phyloP scores from a whole-genome alignment of 2,888 invertebrate genomes.

The Bugulina stolonifera region DNA sequence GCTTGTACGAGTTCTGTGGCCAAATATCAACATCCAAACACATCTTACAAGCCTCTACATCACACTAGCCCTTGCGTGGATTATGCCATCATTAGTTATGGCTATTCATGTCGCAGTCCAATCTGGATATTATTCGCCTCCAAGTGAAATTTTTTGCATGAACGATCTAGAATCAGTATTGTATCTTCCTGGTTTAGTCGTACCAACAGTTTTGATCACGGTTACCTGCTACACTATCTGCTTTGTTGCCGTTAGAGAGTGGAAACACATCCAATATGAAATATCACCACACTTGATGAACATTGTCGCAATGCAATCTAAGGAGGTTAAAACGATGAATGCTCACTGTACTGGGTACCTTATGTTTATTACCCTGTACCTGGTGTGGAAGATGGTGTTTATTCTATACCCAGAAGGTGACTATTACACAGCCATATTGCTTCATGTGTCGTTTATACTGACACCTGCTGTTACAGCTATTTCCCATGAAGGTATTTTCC shows the following conservation, averaged over 20 bases:
- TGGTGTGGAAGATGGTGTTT: neutral
- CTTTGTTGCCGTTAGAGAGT: neutral
- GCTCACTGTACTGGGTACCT: neutral
- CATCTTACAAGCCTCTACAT: constrained; percentile 1
- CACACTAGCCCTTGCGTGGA: neutral
- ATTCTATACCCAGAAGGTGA: constrained; percentile 4
- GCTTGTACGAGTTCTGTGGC: constrained; percentile 1
- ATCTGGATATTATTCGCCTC: neutral
- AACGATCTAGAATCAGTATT: neutral
- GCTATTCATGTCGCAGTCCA: neutral
- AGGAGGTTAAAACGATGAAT: neutral
- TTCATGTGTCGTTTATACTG: neutral
- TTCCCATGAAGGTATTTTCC: neutral
- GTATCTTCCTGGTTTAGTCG: neutral
- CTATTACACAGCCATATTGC: neutral
- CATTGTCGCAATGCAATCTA: neutral
- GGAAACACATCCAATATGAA: neutral
- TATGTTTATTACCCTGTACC: neutral
- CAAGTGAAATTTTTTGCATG: neutral
- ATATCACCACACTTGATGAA: neutral
- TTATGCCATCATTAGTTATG: neutral
- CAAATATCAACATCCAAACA: neutral
- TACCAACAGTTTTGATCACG: neutral
- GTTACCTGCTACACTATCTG: neutral
- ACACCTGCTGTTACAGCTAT: neutral